A percentile compares a stretch with the other conserved stretches of the same genome.
Evolutionary conservation across 2,888 invertebrate genomes (phyloP).

Genomic region (Autographa pulchrina): DNA sequence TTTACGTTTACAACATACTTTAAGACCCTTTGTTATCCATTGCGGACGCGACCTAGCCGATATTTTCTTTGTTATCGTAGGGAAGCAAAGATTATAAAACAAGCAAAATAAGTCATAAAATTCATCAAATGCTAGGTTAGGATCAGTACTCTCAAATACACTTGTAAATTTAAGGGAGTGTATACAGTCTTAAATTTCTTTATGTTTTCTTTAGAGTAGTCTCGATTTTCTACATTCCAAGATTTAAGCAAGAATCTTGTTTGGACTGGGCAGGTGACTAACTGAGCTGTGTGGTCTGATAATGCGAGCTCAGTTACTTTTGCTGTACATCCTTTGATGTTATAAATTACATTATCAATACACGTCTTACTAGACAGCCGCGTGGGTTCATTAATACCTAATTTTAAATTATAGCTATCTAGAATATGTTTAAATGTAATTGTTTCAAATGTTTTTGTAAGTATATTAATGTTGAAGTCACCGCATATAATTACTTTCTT

Average conservation of each 20-base stretch:
- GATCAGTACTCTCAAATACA: background rate
- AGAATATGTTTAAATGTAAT: background rate
- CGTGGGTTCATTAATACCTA: conserved; percentile 8
- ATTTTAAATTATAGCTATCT: conserved; percentile 6
- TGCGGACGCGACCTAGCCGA: background rate
- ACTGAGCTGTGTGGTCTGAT: conserved; percentile 8
- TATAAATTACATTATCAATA: conserved; percentile 2
- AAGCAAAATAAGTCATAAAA: conserved; percentile 9
- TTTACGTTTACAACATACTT: conserved; percentile 6
- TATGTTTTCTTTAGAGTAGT: conserved; percentile 8
- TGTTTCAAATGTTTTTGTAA: background rate
- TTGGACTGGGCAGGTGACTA: conserved; percentile 7
- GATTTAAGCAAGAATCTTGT: conserved; percentile 3
- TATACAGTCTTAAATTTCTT: conserved; percentile 5
- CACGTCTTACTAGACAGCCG: conserved; percentile 7
- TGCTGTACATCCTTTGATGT: conserved; percentile 1
- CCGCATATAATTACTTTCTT: background rate
- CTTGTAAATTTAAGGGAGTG: background rate
- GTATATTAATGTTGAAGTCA: background rate
- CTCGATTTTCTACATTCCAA: conserved; percentile 5
- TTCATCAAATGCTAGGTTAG: conserved; percentile 7
- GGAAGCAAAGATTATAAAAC: conserved; percentile 9
- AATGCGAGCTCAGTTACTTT: conserved; percentile 6
- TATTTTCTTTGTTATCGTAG: background rate
- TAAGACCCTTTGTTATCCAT: conserved; percentile 11